A percentile compares a stretch with the other conserved stretches of the same genome.
phyloP scores from a whole-genome alignment of 2,797 vertebrate species.

The Glyptemys insculpta region DNA sequence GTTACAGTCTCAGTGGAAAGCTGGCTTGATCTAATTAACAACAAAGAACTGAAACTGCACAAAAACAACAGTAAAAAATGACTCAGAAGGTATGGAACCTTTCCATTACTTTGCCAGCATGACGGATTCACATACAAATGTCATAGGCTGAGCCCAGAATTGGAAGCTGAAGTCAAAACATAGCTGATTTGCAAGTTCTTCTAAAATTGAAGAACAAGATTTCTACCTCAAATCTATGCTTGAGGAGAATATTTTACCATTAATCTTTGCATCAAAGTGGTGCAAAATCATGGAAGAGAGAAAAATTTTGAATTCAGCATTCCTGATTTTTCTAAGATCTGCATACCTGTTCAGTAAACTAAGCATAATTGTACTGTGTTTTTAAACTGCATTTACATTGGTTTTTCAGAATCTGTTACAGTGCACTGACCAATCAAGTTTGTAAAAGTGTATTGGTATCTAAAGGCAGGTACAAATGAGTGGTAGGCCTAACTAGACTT shows the following conservation, averaged over 20 bases:
- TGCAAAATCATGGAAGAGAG: background rate
- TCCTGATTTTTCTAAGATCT: background rate
- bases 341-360: background rate
- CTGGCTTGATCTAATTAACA: slow-evolving; percentile 44
- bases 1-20: slow-evolving; percentile 5
- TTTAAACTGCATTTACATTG: background rate
- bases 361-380: background rate
- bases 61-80: slow-evolving; percentile 1
- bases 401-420: background rate
- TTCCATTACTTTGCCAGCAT: background rate
- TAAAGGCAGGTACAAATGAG: background rate
- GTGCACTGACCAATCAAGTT: background rate
- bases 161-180: background rate
- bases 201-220: background rate
- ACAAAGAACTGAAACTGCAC: slow-evolving; percentile 30
- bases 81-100: background rate
- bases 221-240: background rate
- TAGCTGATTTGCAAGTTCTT: too few species aligned
- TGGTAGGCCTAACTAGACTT: background rate
- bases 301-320: background rate
- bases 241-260: background rate
- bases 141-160: background rate
- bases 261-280: background rate
- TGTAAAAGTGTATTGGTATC: background rate
- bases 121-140: background rate